Percentiles rank a stretch among this genome's conserved stretches.
phyloP scores from a whole-genome alignment of 1,140 invertebrate species.

The Eueides isabella region DNA sequence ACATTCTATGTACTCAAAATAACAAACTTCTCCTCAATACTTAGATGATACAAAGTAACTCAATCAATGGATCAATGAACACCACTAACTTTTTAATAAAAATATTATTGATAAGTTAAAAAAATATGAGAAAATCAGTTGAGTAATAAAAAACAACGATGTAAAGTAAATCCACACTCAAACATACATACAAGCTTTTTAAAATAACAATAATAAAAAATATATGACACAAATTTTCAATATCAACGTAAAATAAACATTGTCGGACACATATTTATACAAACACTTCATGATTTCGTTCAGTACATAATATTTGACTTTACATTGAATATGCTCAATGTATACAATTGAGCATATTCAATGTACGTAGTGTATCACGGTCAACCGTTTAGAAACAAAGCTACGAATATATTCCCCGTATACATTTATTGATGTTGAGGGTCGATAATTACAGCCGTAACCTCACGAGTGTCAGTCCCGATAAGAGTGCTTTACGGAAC shows the following conservation, averaged over 20 bases:
- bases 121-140: too few species aligned
- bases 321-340: too few species aligned
- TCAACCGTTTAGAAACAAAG: neutral
- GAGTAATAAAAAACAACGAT: too few species aligned
- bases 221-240: neutral
- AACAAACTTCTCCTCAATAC: too few species aligned
- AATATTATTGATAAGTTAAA: too few species aligned
- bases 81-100: too few species aligned
- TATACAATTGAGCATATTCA: neutral
- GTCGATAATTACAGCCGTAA: slow-evolving; percentile 5
- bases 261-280: neutral
- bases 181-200: neutral
- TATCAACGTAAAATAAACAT: neutral
- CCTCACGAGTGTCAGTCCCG: neutral
- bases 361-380: neutral
- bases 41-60: too few species aligned
- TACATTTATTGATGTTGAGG: neutral
- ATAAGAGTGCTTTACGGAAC: neutral
- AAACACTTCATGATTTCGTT: slow-evolving; percentile 1
- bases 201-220: neutral
- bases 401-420: too few species aligned
- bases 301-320: neutral
- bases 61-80: too few species aligned
- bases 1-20: too few species aligned
- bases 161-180: too few species aligned